phyloP scores from a whole-genome alignment of 2,888 invertebrate species.

The Plagodis dolabraria region DNA sequence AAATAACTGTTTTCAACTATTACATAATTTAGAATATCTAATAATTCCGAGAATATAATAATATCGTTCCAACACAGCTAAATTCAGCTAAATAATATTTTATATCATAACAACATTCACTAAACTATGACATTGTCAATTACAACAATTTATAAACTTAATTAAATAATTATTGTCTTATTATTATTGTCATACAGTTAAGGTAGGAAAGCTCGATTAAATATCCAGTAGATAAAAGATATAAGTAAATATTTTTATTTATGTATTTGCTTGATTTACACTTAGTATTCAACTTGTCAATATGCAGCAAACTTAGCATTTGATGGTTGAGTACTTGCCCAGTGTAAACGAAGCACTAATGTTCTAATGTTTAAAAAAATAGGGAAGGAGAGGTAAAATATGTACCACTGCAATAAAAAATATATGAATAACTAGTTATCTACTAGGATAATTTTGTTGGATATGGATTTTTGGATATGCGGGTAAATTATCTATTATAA shows the following conservation, averaged over 20 bases:
- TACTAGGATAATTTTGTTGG: conserved; percentile 31
- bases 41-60: background rate
- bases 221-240: conserved; percentile 41
- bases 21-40: conserved; percentile 1
- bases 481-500: conserved; percentile 41
- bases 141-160: conserved; percentile 36
- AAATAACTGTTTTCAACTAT: background rate
- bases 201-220: conserved; percentile 77
- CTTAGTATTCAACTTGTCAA: too few relatives aligned
- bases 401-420: conserved; percentile 10
- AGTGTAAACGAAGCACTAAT: conserved; percentile 15
- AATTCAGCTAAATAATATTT: conserved; percentile 9
- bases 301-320: background rate
- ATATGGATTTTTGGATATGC: conserved; percentile 63
- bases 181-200: conserved; percentile 67
- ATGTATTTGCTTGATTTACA: conserved; percentile 1
- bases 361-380: background rate
- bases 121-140: conserved; percentile 35
- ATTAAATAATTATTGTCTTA: conserved; percentile 45
- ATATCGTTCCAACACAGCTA: background rate
- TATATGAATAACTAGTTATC: background rate
- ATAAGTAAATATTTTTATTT: conserved; percentile 6
- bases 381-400: conserved; percentile 11
- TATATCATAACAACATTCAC: conserved; percentile 31
- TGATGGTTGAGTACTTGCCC: conserved; percentile 7